Evolutionary conservation across 2,113 vertebrate genomes (phyloP), one percentile per base, ranked within the genome.

Genomic region (Salvelinus sp.): DNA sequence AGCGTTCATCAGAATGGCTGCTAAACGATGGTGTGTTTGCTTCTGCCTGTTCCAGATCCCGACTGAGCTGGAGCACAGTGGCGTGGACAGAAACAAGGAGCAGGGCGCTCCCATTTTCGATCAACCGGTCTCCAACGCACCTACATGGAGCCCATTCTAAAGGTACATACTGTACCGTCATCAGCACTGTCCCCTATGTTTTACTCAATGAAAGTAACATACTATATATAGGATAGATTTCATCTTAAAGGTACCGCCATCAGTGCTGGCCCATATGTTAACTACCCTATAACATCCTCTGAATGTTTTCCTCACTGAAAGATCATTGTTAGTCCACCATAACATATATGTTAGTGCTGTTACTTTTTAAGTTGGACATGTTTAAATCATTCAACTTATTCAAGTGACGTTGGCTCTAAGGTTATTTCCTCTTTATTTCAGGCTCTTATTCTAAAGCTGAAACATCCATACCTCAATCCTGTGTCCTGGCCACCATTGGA

Each of bases 101-200:
- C 98, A 99, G 82, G 98, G 97, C 9, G 97, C 98, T 65, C 95
- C 97, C 60, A 99, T 99, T 97, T 89, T 99, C 63, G 96, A 97
- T 6, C 98, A 99, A 82, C 90, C 99, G 23, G 98, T 99, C 64
- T 99, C 97, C 72, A 99, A 99, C 0, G 97, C 98, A 2, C 97
- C 98, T 99, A 99, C 65, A 99, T 99, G 96, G 97, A 99, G 82
- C 97, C 97, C 68, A 69, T 69, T 22, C 68, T 69, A 20, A 69
- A 69, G 68, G 22, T 48, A 14, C 38, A 9, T 38, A 44, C n/a
- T 3, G 58, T 23, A 44, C n/a, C 0, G 7, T 23, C n/a, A 62
- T 22, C 58, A 62, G 58, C n/a, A 1, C 6, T 10, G 14, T 3
- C 12, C 23, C 6, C 25, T 27, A 44, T 44, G 38, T 44, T 44